phyloP scores from a whole-genome alignment of 2,888 invertebrate genomes.

The Apeira syringaria region DNA sequence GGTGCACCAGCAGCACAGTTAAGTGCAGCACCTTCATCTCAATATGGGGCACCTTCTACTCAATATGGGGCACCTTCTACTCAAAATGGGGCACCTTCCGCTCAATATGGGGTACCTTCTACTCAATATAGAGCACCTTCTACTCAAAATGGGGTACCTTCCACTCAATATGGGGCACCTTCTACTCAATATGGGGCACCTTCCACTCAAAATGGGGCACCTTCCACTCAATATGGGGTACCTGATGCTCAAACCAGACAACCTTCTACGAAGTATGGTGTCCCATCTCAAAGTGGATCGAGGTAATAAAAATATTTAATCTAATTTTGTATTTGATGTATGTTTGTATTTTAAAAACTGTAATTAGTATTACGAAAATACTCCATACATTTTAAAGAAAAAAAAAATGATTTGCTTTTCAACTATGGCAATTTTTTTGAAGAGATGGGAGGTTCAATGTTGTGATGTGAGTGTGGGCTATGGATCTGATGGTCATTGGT shows the following conservation, averaged over 20 bases:
- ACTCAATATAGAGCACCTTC: slow-evolving; percentile 26
- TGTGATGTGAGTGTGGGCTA: no score
- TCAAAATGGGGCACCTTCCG: slow-evolving; percentile 1
- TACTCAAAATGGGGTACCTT: slow-evolving; percentile 32
- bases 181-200: slow-evolving; percentile 26
- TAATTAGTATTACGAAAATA: no score
- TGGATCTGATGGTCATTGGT: no score
- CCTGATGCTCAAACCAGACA: neutral
- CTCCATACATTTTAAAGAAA: no score
- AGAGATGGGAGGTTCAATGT: no score
- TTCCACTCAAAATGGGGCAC: neutral
- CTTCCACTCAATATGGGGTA: slow-evolving; percentile 24
- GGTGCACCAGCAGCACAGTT: slow-evolving; percentile 22
- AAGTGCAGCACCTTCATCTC: slow-evolving; percentile 20
- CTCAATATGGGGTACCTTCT: slow-evolving; percentile 11
- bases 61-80: neutral
- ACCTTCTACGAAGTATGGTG: slow-evolving; percentile 15
- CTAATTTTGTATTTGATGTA: no score
- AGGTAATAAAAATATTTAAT: no score
- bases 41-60: slow-evolving; percentile 24
- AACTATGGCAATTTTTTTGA: no score
- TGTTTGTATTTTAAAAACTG: no score
- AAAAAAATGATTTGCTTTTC: no score
- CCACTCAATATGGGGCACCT: slow-evolving; percentile 22
- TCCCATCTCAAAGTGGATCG: slow-evolving; percentile 8